A percentile compares a stretch with the other conserved stretches of the same genome.
Evolutionary conservation across 2,113 vertebrate species (phyloP).

Genomic region (Zosterops lateralis): DNA sequence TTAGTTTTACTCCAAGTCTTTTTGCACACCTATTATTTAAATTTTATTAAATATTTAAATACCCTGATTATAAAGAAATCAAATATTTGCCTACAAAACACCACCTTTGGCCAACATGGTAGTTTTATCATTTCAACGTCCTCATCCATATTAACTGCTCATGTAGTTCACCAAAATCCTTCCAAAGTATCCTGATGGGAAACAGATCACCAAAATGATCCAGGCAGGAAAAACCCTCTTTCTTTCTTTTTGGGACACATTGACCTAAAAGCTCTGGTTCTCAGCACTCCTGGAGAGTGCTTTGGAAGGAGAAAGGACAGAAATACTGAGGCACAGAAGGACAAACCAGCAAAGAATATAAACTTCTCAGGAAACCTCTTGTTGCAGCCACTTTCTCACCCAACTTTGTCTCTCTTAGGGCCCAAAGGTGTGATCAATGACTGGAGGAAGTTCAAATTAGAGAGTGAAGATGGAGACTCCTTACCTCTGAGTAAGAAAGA

Average conservation of each 20-base stretch:
- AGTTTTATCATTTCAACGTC: neutral
- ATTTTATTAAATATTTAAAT: neutral
- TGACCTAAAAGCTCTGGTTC: neutral
- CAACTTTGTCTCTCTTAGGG: conserved; percentile 69
- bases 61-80: neutral
- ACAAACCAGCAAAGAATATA: neutral
- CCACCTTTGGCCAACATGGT: neutral
- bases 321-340: neutral
- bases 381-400: neutral
- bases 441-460: conserved; percentile 96
- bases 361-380: neutral
- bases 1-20: neutral
- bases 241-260: neutral
- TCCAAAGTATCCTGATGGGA: neutral
- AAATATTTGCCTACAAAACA: neutral
- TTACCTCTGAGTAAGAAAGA: conserved; percentile 85
- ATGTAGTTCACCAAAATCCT: neutral
- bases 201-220: neutral
- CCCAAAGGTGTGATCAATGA: conserved; percentile 98
- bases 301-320: neutral
- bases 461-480: conserved; percentile 86
- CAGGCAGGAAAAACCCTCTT: neutral
- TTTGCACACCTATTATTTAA: neutral
- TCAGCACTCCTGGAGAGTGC: neutral
- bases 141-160: neutral